Conservation (phyloP, 2,797 vertebrate genomes). For the Cuniculus paca region DNA sequence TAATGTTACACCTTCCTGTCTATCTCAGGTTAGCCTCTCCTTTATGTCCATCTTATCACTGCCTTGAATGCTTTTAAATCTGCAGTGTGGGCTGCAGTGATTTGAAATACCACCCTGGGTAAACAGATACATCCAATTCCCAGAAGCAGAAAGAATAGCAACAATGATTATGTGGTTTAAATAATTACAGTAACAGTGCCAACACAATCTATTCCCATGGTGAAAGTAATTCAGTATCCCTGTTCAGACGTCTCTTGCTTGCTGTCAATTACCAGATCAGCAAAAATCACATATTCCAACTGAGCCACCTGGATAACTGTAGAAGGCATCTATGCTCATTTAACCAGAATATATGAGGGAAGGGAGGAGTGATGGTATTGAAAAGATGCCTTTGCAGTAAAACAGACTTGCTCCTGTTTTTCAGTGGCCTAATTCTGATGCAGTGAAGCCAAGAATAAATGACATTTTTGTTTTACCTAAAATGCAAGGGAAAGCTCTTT, state of each 20-base stretch:
- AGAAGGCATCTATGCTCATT: slow-evolving; percentile 64
- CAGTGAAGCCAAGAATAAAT: background rate
- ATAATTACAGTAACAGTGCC: slow-evolving; percentile 78
- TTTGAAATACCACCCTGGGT: slow-evolving; percentile 8
- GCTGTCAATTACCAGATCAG: slow-evolving; percentile 83
- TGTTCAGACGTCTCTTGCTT: slow-evolving; percentile 77
- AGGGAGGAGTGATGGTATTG: background rate
- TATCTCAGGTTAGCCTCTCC: background rate
- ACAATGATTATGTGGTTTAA: slow-evolving; percentile 78
- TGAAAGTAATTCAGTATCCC: slow-evolving; percentile 82
- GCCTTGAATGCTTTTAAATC: background rate
- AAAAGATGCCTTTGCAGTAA: background rate
- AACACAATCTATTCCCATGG: slow-evolving; percentile 77
- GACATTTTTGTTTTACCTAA: slow-evolving; percentile 24
- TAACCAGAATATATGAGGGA: background rate
- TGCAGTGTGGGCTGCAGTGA: background rate
- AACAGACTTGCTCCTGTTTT: background rate
- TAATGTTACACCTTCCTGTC: background rate
- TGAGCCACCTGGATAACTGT: slow-evolving; percentile 64
- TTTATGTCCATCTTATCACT: background rate
- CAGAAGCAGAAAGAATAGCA: slow-evolving; percentile 76
- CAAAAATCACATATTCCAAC: slow-evolving; percentile 66
- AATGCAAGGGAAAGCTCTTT: background rate
- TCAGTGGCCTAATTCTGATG: background rate
- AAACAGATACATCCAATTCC: slow-evolving; percentile 53